Percentiles rank a stretch among this genome's conserved stretches.
These are phyloP conservation scores for Melanchra persicariae DNA, from an alignment of 2,888 invertebrate genomes.

Conservation along the genomic window DNA sequence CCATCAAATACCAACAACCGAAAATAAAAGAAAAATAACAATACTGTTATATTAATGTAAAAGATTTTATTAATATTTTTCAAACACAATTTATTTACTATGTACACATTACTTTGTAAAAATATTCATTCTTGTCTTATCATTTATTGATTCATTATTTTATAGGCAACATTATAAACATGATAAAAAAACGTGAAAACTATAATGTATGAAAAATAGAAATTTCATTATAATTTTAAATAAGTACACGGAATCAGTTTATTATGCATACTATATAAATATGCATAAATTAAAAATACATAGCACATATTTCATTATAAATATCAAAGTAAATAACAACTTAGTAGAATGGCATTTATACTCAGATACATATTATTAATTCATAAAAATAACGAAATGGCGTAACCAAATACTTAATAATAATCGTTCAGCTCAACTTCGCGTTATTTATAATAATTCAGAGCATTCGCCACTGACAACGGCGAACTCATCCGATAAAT, in stretches of 20 bases:
- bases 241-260: slow-evolving; percentile 86
- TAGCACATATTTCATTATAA: slow-evolving; percentile 72
- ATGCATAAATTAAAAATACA: slow-evolving; percentile 78
- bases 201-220: slow-evolving; percentile 86
- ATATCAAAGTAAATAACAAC: slow-evolving; percentile 78
- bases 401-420: slow-evolving; percentile 68
- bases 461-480: slow-evolving; percentile 33
- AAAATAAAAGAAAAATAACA: slow-evolving; percentile 19
- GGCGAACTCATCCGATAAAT: slow-evolving; percentile 47
- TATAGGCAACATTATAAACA: slow-evolving; percentile 88
- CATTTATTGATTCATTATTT: slow-evolving; percentile 88
- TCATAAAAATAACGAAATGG: slow-evolving; percentile 70
- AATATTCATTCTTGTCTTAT: slow-evolving; percentile 90
- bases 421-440: slow-evolving; percentile 56
- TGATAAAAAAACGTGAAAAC: slow-evolving; percentile 84
- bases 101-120: slow-evolving; percentile 91
- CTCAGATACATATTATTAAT: slow-evolving; percentile 68
- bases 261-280: slow-evolving; percentile 78
- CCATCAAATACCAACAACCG: background rate
- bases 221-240: slow-evolving; percentile 84
- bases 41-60: slow-evolving; percentile 78
- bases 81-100: slow-evolving; percentile 90
- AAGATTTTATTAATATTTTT: slow-evolving; percentile 90
- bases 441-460: slow-evolving; percentile 53
- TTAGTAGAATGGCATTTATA: slow-evolving; percentile 76